A percentile compares a stretch with the other conserved stretches of the same genome.
phyloP scores from a whole-genome alignment of 2,797 vertebrate species.

The Kryptolebias ocellatus region DNA sequence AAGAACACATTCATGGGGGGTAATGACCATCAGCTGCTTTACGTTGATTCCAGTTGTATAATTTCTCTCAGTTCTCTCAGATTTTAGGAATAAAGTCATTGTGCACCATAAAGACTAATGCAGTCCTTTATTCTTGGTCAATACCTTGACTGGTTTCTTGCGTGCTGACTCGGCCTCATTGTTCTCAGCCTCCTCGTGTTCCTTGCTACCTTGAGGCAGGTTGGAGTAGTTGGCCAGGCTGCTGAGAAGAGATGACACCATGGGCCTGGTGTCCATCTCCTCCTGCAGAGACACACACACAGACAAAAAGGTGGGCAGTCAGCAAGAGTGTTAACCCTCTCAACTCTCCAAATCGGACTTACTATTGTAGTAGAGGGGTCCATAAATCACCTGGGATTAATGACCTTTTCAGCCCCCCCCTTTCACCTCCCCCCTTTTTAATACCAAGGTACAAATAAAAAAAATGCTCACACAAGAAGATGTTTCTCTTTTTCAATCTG shows the following conservation, averaged over 20 bases:
- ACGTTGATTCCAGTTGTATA: no score
- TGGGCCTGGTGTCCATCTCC: slow-evolving; percentile 98
- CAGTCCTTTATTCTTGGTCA: neutral
- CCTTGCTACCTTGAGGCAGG: slow-evolving; percentile 92
- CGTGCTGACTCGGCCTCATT: slow-evolving; percentile 80
- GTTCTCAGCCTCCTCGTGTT: slow-evolving; percentile 95
- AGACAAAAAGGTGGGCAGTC: slow-evolving; percentile 14
- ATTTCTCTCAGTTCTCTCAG: no score
- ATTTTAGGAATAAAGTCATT: no score
- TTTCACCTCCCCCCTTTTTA: neutral
- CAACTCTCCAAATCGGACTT: neutral
- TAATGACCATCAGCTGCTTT: no score
- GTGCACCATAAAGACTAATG: no score
- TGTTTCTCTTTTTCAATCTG: slow-evolving; percentile 24
- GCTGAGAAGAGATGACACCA: slow-evolving; percentile 94
- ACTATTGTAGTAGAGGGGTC: neutral
- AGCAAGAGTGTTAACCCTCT: slow-evolving; percentile 12
- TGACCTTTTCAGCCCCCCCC: neutral
- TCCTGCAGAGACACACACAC: slow-evolving; percentile 78
- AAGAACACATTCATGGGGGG: neutral
- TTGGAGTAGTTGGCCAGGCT: slow-evolving; percentile 97
- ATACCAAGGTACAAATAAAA: slow-evolving; percentile 12
- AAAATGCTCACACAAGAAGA: slow-evolving; percentile 8
- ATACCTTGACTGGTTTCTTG: slow-evolving; percentile 82
- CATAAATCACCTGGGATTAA: neutral